phyloP scores from a whole-genome alignment of 2,113 vertebrate genomes.

The Taurulus bubalis region DNA sequence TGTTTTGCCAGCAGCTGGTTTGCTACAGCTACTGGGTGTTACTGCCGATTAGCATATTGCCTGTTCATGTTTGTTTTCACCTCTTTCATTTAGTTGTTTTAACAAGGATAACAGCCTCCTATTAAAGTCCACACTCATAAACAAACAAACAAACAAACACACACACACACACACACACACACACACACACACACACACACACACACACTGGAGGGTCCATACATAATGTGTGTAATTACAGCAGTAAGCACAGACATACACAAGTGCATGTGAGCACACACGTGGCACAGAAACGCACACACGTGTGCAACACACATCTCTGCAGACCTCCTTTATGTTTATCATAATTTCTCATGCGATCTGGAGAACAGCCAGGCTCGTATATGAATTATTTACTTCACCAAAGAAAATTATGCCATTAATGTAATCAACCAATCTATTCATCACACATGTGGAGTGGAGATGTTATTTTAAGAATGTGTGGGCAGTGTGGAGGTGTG shows the following conservation, averaged over 20 bases:
- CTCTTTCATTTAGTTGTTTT: conserved; percentile 59
- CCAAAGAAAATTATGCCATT: conserved; percentile 5
- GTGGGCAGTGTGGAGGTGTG: conserved; percentile 24
- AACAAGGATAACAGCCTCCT: conserved; percentile 43
- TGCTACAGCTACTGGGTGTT: conserved; percentile 13
- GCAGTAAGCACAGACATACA: neutral
- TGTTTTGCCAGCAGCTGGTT: conserved; percentile 54
- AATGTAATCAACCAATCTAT: conserved; percentile 24
- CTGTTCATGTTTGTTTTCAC: conserved; percentile 60
- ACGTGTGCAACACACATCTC: neutral
- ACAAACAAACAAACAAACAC: conserved; percentile 1
- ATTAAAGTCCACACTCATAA: conserved; percentile 28
- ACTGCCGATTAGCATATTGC: conserved; percentile 45
- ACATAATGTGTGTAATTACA: neutral
- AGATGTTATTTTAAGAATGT: conserved; percentile 1
- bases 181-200: neutral
- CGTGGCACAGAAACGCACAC: neutral
- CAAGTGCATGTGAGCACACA: neutral
- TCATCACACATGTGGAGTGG: neutral
- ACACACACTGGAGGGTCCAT: neutral
- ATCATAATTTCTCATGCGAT: conserved; percentile 5
- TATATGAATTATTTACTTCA: conserved; percentile 8
- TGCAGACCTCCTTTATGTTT: neutral
- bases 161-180: conserved; percentile 1
- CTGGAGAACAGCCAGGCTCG: neutral